Evolutionary conservation across 2,888 invertebrate genomes (phyloP), one percentile per base, ranked within the genome.

Genomic region (Ariolimax columbianus): DNA sequence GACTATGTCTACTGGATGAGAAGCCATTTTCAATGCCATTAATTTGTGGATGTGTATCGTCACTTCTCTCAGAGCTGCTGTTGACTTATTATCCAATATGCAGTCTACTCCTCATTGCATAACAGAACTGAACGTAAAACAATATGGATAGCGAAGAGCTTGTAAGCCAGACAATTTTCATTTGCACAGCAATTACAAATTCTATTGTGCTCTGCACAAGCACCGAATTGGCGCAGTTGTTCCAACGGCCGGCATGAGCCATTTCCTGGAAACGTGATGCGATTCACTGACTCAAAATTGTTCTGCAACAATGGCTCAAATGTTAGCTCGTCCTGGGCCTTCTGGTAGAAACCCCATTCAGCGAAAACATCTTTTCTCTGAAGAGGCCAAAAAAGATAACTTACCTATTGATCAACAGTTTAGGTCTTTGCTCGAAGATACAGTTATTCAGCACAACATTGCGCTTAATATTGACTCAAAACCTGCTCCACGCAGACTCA

Each of bases 381-480:
- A 36, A 14, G 36, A n/a, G 0, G 51, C 51, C 26, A 19, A 33
- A 17, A 0, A 4, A 23, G 17, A 17, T 3, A 33, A 38, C 1
- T n/a, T 79, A 23, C 72, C 73, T 0, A 72, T 26, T 38, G 79
- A 72, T 23, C 93, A 93, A 84, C 94, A 93, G 89, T 88, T 93
- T 59, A 89, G 90, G 59, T 91, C 93, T 4, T 92, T 92, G 30
- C 89, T 94, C 86, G 94, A 95, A 77, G 92, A 92, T 83, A 95
- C 97, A 14, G 96, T 97, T 89, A 95, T 99, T 92, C 98, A 99
- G 93, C 98, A 99, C 94, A 97, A 99, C 94, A 97, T 98, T 95
- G 96, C 96, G 77, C 96, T 99, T 91, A 97, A 99, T 95, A 98
- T 99, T 92, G 97, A 97, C 94, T 97, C 98, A 73, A 97, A 96